Conservation (phyloP, 2,888 invertebrate genomes). For the Nemoura dubitans region DNA sequence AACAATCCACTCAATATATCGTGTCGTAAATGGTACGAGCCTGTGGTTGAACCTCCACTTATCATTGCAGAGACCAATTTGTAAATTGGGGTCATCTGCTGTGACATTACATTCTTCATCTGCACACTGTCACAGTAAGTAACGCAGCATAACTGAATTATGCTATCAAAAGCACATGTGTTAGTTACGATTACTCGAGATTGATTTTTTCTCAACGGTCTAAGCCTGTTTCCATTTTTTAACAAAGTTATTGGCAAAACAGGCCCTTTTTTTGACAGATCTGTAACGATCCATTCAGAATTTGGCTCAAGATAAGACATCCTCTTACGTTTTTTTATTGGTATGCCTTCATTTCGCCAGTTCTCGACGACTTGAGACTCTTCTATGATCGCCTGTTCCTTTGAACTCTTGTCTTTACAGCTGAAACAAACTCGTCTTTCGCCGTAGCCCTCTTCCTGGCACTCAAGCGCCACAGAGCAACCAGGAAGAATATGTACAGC, state of each 20-base stretch:
- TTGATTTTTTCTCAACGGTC: constrained; percentile 17
- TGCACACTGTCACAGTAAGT: constrained; percentile 22
- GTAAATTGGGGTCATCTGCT: constrained; percentile 25
- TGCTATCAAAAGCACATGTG: constrained; percentile 17
- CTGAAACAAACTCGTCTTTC: neutral
- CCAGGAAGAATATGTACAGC: neutral
- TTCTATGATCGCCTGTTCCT: neutral
- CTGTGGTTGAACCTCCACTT: neutral
- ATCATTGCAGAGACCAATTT: neutral
- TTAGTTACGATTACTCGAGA: neutral
- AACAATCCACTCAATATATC: neutral
- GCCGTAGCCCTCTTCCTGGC: constrained; percentile 17
- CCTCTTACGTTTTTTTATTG: constrained; percentile 15
- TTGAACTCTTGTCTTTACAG: neutral
- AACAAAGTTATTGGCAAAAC: constrained; percentile 7
- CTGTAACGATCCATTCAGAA: constrained; percentile 7
- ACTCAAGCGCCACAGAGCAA: neutral
- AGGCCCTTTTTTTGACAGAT: neutral
- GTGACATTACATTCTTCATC: neutral
- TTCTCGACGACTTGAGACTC: constrained; percentile 8
- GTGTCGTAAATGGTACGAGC: neutral
- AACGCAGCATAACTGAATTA: neutral
- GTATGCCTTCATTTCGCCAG: constrained; percentile 24
- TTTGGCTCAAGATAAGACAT: constrained; percentile 27
- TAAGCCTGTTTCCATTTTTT: constrained; percentile 19